Evolutionary conservation across 2,888 invertebrate genomes (phyloP), one percentile per base, ranked within the genome.

Genomic region (Mellilla xanthometata): DNA sequence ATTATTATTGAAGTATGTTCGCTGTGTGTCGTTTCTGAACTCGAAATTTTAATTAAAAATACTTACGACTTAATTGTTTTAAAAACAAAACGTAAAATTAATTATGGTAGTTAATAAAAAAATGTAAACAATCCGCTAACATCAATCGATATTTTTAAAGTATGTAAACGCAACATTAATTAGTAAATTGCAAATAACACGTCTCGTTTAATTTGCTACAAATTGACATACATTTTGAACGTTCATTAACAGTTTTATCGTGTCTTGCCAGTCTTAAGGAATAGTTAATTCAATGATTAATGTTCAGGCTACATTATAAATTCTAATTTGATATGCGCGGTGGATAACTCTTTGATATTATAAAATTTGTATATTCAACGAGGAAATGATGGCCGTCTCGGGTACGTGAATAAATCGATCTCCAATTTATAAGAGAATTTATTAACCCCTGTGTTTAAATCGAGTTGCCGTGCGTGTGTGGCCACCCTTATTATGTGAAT

Each of bases 281-380:
- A 67, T 72, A 74, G 52, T 47, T 57, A 74, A 55, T 53, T 49
- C 65, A 63, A 69, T 82, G 81, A 84, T 81, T 71, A 76, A 85
- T 81, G 75, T 58, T 56, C 60, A 63, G 49, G 26, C 40, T 11
- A 34, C 30, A 43, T 49, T 44, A 32, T 39, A 40, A 32, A 49
- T 40, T 35, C 40, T 36, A 46, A 57, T 58, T 58, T 30, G 24
- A 28, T 39, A 49, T 40, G 44, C 9, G 35, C 28, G 23, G 41
- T 23, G 34, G 27, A 29, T 40, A 46, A 35, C 29, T 32, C 29
- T 42, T 38, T 33, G 40, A 61, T 73, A 39, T 23, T 33, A 10
- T 36, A 39, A 53, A 49, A 46, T 46, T 50, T 50, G 48, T 52
- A 49, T 47, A 39, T 39, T 45, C 31, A 66, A 68, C 67, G 64